A percentile compares a stretch with the other conserved stretches of the same genome.
Conservation (phyloP, 2,113 vertebrate genomes). For the Porphyrio hochstetteri region DNA sequence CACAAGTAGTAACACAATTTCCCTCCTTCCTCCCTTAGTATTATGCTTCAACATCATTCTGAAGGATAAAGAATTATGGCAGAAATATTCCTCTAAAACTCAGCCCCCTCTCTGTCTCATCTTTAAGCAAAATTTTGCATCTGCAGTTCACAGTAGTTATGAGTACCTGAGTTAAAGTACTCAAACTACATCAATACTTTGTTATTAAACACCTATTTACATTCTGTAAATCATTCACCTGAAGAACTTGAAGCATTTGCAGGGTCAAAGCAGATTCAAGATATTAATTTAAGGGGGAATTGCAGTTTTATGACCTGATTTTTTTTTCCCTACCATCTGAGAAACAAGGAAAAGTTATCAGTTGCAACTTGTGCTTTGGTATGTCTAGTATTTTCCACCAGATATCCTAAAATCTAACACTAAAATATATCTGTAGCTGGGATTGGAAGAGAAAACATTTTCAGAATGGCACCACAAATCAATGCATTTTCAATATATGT, state of each 20-base stretch:
- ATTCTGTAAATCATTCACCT: neutral
- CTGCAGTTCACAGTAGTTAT: neutral
- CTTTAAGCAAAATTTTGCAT: neutral
- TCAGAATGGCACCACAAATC: neutral
- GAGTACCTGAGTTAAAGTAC: neutral
- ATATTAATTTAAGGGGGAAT: neutral
- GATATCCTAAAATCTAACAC: neutral
- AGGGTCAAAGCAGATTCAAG: neutral
- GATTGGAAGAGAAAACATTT: neutral
- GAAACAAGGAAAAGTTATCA: neutral
- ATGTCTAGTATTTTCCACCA: neutral
- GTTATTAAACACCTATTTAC: neutral
- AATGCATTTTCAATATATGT: neutral
- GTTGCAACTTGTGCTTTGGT: neutral
- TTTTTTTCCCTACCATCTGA: neutral
- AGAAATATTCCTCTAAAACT: conserved; percentile 4
- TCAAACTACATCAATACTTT: neutral
- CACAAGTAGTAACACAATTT: neutral
- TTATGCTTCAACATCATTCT: neutral
- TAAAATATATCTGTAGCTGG: neutral
- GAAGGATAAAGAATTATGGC: neutral
- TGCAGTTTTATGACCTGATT: neutral
- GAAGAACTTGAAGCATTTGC: neutral
- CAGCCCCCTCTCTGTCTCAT: neutral
- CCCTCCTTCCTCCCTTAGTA: neutral